These are phyloP conservation scores for Nanorana parkeri DNA, from an alignment of 2,113 vertebrate genomes.

Conservation along the genomic window DNA sequence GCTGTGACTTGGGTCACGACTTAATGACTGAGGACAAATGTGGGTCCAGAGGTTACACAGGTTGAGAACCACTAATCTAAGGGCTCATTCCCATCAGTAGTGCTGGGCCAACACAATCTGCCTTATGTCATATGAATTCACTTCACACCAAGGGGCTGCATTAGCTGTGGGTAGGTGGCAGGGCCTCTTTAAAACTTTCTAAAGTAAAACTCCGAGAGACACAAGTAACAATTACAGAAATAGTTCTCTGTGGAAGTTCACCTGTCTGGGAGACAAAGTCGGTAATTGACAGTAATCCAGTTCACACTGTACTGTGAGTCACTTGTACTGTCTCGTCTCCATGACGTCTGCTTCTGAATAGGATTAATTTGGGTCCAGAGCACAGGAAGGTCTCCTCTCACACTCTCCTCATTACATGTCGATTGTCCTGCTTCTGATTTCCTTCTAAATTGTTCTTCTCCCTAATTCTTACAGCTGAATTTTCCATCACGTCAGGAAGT, in stretches of 20 bases:
- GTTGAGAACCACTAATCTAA: too few species aligned
- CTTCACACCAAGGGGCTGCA: too few species aligned
- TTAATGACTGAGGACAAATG: too few species aligned
- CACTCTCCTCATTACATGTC: conserved; percentile 9
- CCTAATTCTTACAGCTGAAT: conserved; percentile 27
- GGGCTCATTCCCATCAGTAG: too few species aligned
- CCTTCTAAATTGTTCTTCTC: conserved; percentile 35
- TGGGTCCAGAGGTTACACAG: too few species aligned
- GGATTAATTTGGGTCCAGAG: conserved; percentile 1
- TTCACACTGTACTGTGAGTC: background rate
- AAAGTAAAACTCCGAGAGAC: too few species aligned
- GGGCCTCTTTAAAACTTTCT: too few species aligned
- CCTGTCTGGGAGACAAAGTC: background rate
- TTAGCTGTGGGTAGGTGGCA: too few species aligned
- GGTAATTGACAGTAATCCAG: background rate
- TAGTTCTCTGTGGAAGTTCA: background rate
- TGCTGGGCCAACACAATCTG: too few species aligned
- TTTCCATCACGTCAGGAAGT: conserved; percentile 42
- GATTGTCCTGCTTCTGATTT: conserved; percentile 33
- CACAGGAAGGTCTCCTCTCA: background rate
- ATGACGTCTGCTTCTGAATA: conserved; percentile 5
- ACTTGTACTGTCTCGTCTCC: background rate
- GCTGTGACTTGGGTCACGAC: too few species aligned
- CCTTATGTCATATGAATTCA: too few species aligned
- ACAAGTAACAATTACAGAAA: background rate